phyloP scores from a whole-genome alignment of 2,797 vertebrate genomes.

The Anisognathus igniventris region DNA sequence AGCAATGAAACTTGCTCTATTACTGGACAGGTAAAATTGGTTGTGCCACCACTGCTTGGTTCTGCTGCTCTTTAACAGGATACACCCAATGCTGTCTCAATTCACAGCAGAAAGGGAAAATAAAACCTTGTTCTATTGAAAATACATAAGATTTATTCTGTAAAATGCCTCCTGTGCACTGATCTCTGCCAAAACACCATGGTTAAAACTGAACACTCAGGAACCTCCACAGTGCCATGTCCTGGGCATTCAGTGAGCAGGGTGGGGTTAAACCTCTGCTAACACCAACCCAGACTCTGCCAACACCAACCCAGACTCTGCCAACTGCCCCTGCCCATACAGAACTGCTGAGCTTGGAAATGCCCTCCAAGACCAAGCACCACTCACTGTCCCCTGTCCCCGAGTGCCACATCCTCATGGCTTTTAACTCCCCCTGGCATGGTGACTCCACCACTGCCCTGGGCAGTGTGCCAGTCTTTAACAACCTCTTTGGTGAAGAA shows the following conservation, averaged over 20 bases:
- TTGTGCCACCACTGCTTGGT: not conserved
- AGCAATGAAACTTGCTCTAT: not conserved
- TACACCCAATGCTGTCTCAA: not conserved
- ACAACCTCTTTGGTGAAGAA: not conserved
- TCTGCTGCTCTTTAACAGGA: not conserved
- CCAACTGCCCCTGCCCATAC: not conserved
- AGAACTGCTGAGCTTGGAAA: not conserved
- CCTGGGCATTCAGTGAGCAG: not conserved
- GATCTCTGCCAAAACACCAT: not conserved
- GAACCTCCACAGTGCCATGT: not conserved
- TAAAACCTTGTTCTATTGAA: not conserved
- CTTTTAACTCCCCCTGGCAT: not conserved
- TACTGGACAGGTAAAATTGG: not conserved
- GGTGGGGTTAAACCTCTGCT: not conserved
- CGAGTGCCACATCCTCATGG: not conserved
- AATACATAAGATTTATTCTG: not conserved
- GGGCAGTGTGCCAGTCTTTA: not conserved
- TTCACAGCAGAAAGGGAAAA: not conserved
- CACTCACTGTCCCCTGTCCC: fast-evolving
- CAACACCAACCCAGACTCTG: not conserved
- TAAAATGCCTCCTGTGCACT: not conserved
- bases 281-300: not conserved
- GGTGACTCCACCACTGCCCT: not conserved
- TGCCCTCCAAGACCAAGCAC: fast-evolving
- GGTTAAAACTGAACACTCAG: not conserved